Evolutionary conservation across 2,888 invertebrate species (phyloP).

Genomic region (Strigamia transsilvanica): DNA sequence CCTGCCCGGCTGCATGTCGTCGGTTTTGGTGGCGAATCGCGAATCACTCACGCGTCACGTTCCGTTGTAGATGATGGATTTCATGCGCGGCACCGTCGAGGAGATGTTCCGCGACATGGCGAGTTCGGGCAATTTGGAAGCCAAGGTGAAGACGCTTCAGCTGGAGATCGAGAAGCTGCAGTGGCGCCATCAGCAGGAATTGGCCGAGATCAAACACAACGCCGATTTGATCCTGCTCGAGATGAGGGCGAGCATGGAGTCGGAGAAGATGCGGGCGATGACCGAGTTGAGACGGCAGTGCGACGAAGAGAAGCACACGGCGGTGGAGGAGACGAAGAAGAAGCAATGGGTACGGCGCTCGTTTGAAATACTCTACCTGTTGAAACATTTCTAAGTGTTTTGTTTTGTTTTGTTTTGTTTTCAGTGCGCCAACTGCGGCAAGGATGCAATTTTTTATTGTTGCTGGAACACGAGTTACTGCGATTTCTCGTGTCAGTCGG

Average conservation of each 20-base stretch:
- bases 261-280: slow-evolving; percentile 73
- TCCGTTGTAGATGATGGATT: slow-evolving; percentile 66
- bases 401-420: too few relatives aligned
- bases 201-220: slow-evolving; percentile 77
- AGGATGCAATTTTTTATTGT: slow-evolving; percentile 90
- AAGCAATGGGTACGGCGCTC: slow-evolving; percentile 77
- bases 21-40: too few relatives aligned
- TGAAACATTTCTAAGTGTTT: too few relatives aligned
- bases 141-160: slow-evolving; percentile 71
- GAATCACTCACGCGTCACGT: background rate
- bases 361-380: too few relatives aligned
- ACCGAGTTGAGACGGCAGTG: slow-evolving; percentile 73
- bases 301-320: slow-evolving; percentile 75
- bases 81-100: slow-evolving; percentile 75
- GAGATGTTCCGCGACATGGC: slow-evolving; percentile 71
- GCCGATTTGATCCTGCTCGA: slow-evolving; percentile 75
- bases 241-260: slow-evolving; percentile 75
- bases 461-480: slow-evolving; percentile 98
- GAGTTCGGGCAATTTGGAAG: slow-evolving; percentile 68
- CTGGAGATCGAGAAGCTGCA: slow-evolving; percentile 76
- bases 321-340: slow-evolving; percentile 80
- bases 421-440: slow-evolving; percentile 81
- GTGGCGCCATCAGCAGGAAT: slow-evolving; percentile 77
- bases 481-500: slow-evolving; percentile 79
- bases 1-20: background rate